Conservation (phyloP, 1,140 invertebrate genomes). For the Pteromalus puparum region DNA sequence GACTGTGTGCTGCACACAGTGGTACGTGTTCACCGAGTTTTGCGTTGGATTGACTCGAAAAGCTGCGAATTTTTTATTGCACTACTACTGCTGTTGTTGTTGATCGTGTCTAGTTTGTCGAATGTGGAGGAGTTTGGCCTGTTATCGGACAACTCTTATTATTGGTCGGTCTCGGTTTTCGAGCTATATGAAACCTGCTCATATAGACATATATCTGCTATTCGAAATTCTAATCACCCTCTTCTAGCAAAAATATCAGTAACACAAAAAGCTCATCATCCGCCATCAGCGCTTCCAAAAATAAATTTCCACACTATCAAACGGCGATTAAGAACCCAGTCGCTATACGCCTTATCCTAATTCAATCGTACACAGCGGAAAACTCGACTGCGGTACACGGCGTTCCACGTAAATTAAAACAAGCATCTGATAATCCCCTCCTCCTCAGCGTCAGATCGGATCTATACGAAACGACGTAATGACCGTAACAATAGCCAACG, state of each 20-base stretch:
- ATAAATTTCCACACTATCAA: neutral
- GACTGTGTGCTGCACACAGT: too few species aligned
- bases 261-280: too few species aligned
- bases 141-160: too few species aligned
- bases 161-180: too few species aligned
- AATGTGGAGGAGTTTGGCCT: too few species aligned
- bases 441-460: neutral
- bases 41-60: neutral
- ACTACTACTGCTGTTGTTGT: too few species aligned
- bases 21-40: neutral
- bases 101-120: too few species aligned
- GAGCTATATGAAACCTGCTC: too few species aligned
- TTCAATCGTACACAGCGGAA: neutral
- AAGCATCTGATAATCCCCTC: constrained; percentile 25
- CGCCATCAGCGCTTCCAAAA: neutral
- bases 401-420: constrained; percentile 18
- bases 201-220: too few species aligned
- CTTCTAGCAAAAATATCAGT: too few species aligned
- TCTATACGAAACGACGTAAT: neutral
- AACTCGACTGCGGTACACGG: neutral
- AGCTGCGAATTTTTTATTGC: neutral
- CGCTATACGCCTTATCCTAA: neutral
- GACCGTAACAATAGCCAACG: too few species aligned
- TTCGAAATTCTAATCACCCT: too few species aligned
- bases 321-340: neutral